A percentile compares a stretch with the other conserved stretches of the same genome.
Evolutionary conservation across 2,113 vertebrate species (phyloP).

Genomic region (Meles meles): DNA sequence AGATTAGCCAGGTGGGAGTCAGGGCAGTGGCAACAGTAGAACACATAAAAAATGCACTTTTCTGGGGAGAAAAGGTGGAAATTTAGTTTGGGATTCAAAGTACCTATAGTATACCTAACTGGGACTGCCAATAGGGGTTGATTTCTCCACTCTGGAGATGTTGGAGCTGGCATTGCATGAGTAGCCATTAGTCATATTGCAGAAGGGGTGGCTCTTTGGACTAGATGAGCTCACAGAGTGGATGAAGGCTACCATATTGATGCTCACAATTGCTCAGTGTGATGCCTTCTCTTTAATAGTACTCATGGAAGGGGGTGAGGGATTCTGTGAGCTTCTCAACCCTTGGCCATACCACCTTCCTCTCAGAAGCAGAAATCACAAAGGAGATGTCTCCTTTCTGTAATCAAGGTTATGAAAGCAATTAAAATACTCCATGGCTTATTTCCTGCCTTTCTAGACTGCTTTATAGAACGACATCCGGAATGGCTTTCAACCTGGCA

Average conservation of each 20-base stretch:
- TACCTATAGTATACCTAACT: not conserved
- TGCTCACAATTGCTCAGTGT: not conserved
- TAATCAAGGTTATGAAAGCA: constrained; percentile 4
- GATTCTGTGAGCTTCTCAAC: not conserved
- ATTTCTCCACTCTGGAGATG: not conserved
- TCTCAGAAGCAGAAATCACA: constrained; percentile 16
- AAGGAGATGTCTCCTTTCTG: not conserved
- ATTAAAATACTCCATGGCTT: not conserved
- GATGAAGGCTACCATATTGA: not conserved
- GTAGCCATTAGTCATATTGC: not conserved
- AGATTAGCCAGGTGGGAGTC: too few relatives aligned
- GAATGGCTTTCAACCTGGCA: constrained; percentile 13
- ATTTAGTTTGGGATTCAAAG: not conserved
- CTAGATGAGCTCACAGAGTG: not conserved
- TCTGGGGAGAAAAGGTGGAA: not conserved
- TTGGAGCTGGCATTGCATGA: not conserved
- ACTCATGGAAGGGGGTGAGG: not conserved
- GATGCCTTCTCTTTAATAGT: not conserved
- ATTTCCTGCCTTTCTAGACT: not conserved
- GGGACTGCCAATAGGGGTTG: not conserved
- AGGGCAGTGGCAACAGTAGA: not conserved
- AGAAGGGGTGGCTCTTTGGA: not conserved
- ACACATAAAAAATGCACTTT: not conserved
- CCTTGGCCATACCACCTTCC: not conserved
- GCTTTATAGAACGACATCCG: constrained; percentile 13